Evolutionary conservation across 2,797 vertebrate genomes (phyloP).

Genomic region (Sebastes wilsoni): DNA sequence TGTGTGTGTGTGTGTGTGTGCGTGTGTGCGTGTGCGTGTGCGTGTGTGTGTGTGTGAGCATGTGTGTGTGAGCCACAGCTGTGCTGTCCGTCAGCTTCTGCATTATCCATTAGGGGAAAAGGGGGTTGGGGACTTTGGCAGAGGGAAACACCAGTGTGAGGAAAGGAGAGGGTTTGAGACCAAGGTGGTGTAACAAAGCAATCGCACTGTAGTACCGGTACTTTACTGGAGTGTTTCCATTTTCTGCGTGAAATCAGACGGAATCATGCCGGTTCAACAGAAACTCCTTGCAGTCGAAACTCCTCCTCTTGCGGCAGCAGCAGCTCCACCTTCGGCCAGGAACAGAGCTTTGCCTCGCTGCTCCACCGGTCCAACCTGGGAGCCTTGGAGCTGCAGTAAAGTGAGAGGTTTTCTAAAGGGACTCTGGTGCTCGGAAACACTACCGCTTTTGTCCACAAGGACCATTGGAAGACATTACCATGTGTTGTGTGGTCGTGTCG

Average conservation of each 20-base stretch:
- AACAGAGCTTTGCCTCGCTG: too few relatives aligned
- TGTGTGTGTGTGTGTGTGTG: conserved; percentile 27
- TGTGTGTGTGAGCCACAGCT: conserved; percentile 50
- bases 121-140: conserved; percentile 10
- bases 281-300: neutral
- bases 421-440: too few relatives aligned
- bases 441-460: too few relatives aligned
- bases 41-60: conserved; percentile 16
- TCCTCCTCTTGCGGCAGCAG: too few relatives aligned
- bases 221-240: neutral
- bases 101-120: conserved; percentile 50
- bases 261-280: neutral
- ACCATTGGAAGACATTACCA: neutral
- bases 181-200: neutral
- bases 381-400: too few relatives aligned
- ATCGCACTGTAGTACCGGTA: neutral
- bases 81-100: conserved; percentile 56
- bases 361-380: too few relatives aligned
- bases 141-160: conserved; percentile 18
- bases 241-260: neutral
- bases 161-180: neutral
- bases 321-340: too few relatives aligned
- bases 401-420: too few relatives aligned
- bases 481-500: neutral
- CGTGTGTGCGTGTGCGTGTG: conserved; percentile 4